A percentile compares a stretch with the other conserved stretches of the same genome.
These are phyloP conservation scores for Thripadectes ignobilis DNA, from an alignment of 2,797 vertebrate genomes.

Conservation along the genomic window DNA sequence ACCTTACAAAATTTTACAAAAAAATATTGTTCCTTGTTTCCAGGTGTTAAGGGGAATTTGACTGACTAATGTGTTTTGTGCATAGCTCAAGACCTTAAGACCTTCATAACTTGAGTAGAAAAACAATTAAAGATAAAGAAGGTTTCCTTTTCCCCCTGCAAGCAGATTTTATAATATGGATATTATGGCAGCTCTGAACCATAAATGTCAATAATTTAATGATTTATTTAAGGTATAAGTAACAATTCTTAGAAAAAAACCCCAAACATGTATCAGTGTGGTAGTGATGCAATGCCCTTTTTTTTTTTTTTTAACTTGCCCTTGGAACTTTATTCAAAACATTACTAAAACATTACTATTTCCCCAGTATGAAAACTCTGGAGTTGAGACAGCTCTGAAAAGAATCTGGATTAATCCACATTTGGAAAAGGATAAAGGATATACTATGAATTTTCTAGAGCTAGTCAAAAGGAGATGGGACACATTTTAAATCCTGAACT, in stretches of 20 bases:
- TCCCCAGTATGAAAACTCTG: not conserved
- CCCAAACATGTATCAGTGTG: not conserved
- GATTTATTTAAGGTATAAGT: not conserved
- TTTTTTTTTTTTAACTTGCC: not conserved
- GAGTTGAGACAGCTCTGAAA: not conserved
- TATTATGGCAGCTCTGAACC: not conserved
- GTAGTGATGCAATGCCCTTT: not conserved
- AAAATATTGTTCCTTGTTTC: not conserved
- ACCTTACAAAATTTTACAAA: not conserved
- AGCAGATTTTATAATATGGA: not conserved
- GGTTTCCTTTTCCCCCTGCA: rapidly evolving
- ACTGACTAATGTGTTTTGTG: not conserved
- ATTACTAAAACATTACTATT: not conserved
- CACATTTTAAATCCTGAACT: not conserved
- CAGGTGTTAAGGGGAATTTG: not conserved
- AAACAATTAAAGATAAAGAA: not conserved
- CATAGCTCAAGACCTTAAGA: not conserved
- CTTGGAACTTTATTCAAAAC: not conserved
- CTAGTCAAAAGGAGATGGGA: not conserved
- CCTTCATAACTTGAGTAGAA: not conserved
- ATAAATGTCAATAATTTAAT: not conserved
- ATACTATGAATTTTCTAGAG: not conserved
- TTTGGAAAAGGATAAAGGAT: not conserved
- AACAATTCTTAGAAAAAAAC: not conserved
- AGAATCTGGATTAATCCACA: not conserved